Evolutionary conservation across 2,888 invertebrate genomes (phyloP).

Genomic region (Himalopsyche anomala): DNA sequence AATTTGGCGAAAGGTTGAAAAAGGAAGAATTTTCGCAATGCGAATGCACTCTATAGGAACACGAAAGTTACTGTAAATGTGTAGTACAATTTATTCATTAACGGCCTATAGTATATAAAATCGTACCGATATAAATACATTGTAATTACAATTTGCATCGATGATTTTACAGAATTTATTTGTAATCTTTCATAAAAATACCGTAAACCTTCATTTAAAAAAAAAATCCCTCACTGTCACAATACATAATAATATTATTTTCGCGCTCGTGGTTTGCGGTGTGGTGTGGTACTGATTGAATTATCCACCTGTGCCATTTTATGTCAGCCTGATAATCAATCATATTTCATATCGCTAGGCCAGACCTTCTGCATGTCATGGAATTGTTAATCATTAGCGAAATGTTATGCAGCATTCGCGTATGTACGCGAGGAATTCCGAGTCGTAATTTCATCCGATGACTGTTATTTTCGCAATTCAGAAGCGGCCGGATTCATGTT

Average conservation of each 20-base stretch:
- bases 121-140: neutral
- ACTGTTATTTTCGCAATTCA: neutral
- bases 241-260: neutral
- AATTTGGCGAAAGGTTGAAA: too few relatives aligned
- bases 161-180: neutral
- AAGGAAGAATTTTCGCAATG: too few relatives aligned
- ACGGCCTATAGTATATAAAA: neutral
- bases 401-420: neutral
- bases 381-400: slow-evolving; percentile 16
- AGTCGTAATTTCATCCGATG: neutral
- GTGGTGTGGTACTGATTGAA: neutral
- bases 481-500: neutral
- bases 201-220: neutral
- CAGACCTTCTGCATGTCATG: neutral
- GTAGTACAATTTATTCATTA: too few relatives aligned
- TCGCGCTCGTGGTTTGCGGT: too few relatives aligned
- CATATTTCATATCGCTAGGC: neutral
- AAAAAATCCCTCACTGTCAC: neutral
- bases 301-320: slow-evolving; percentile 8
- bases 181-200: neutral
- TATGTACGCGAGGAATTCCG: neutral
- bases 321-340: slow-evolving; percentile 4
- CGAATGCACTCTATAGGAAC: too few relatives aligned
- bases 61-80: too few relatives aligned
- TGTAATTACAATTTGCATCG: neutral